A percentile compares a stretch with the other conserved stretches of the same genome.
Conservation (phyloP, 2,113 vertebrate species). For the Labeo catla region DNA sequence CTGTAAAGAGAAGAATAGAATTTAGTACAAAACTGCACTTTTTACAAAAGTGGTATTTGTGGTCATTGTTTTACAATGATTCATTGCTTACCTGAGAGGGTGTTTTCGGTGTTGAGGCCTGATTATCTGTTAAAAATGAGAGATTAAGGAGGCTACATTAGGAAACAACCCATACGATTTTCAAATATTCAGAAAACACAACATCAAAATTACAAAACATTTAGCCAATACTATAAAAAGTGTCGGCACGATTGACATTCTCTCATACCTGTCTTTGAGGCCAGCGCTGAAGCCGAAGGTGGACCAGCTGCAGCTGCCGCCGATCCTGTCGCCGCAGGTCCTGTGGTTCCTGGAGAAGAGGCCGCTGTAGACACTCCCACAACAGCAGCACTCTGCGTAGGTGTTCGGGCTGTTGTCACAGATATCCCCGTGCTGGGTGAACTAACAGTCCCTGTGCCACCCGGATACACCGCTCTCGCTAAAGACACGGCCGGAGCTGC, state of each 20-base stretch:
- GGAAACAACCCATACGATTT: neutral
- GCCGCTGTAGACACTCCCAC: conserved; percentile 74
- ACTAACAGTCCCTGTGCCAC: conserved; percentile 71
- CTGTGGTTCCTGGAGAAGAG: conserved; percentile 72
- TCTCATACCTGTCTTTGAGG: conserved; percentile 77
- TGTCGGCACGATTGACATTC: neutral
- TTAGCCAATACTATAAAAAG: neutral
- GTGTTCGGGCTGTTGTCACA: conserved; percentile 72
- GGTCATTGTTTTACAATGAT: neutral
- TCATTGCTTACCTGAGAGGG: conserved; percentile 46
- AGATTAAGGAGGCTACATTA: neutral
- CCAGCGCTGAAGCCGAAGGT: conserved; percentile 73
- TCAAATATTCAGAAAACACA: neutral
- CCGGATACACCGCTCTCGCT: conserved; percentile 74
- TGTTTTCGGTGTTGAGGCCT: conserved; percentile 68
- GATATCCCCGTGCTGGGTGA: conserved; percentile 77
- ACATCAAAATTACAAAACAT: neutral
- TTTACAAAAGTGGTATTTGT: neutral
- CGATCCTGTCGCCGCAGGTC: conserved; percentile 77
- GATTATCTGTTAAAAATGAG: conserved; percentile 70
- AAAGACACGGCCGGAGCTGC: conserved; percentile 65
- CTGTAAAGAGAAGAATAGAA: conserved; percentile 26
- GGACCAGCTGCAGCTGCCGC: conserved; percentile 74
- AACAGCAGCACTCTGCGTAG: conserved; percentile 71
- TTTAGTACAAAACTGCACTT: neutral